Evolutionary conservation across 2,797 vertebrate species (phyloP).

Genomic region (Squalus acanthias): DNA sequence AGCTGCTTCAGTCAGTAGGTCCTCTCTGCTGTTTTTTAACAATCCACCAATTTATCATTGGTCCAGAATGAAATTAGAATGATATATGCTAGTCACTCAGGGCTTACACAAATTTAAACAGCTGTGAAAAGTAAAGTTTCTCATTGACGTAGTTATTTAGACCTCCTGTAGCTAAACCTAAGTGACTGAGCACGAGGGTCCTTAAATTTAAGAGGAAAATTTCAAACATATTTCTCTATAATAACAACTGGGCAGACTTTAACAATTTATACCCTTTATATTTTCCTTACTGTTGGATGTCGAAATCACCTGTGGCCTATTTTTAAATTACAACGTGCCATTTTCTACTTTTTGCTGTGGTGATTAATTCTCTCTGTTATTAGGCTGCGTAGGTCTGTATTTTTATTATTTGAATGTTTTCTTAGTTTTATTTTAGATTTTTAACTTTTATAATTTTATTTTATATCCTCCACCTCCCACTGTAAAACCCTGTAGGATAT

Average conservation of each 20-base stretch:
- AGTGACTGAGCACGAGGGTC: conserved; percentile 32
- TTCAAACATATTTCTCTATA: conserved; percentile 34
- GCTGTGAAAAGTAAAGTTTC: conserved; percentile 29
- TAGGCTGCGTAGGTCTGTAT: neutral
- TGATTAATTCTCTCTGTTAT: conserved; percentile 9
- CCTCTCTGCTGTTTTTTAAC: conserved; percentile 30
- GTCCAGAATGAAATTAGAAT: conserved; percentile 32
- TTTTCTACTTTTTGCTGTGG: conserved; percentile 3
- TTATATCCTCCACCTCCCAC: conserved; percentile 1
- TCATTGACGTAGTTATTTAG: conserved; percentile 35
- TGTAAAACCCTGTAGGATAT: neutral
- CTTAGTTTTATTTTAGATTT: conserved; percentile 16
- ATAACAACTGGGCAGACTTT: conserved; percentile 33
- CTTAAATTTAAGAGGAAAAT: conserved; percentile 34
- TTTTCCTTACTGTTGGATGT: conserved; percentile 27
- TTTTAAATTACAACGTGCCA: conserved; percentile 32
- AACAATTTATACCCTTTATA: conserved; percentile 23
- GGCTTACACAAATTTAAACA: conserved; percentile 34
- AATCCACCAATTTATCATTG: conserved; percentile 33
- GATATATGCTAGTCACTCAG: conserved; percentile 32
- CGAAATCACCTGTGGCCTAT: conserved; percentile 31
- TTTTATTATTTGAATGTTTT: conserved; percentile 21
- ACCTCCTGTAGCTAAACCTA: conserved; percentile 25
- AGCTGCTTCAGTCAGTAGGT: conserved; percentile 15
- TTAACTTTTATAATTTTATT: conserved; percentile 20